Evolutionary conservation across 2,888 invertebrate species (phyloP), one percentile per base, ranked within the genome.

Genomic region (Cantharis lateralis): DNA sequence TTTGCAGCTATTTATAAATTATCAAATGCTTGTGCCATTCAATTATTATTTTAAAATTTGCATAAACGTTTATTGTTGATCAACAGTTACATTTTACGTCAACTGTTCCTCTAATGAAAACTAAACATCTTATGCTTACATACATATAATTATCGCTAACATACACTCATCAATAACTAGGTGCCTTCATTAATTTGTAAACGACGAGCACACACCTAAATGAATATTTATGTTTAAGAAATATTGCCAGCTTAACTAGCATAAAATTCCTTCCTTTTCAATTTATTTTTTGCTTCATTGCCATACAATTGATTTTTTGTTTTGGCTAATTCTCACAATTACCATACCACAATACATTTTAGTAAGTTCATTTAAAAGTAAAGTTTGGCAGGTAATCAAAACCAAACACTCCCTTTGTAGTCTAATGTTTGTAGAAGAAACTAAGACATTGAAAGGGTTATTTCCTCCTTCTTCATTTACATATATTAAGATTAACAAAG

Each of bases 71-170:
- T 75, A 78, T 68, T 71, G 32, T 72, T 72, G 32, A 75, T 78
- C 75, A 75, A 78, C 78, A 78, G 72, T 63, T 77, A 75, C 74
- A 72, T 78, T 75, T 78, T 78, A 78, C 75, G 72, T 70, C 72
- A 72, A 62, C 72, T 78, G 78, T 75, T 72, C 75, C 78, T 78
- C 74, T 78, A 78, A 78, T 78, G 78, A 73, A 78, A 78, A 61
- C 78, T 63, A 80, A 80, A 80, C 80, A 80, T 79, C 80, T 80
- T 78, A 78, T 80, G 80, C 79, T 80, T 79, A 79, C 79, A 79
- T 80, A 79, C 80, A 80, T 80, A 80, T 76, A 79, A 77, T 80
- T 80, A 80, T 78, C 76, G 73, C 71, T 71, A 73, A 73, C 69
- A 78, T 75, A 75, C 71, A 74, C 70, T 69, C 78, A 78, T 78